Evolutionary conservation across 1,140 invertebrate genomes (phyloP).

Genomic region (Saxidomus purpurata): DNA sequence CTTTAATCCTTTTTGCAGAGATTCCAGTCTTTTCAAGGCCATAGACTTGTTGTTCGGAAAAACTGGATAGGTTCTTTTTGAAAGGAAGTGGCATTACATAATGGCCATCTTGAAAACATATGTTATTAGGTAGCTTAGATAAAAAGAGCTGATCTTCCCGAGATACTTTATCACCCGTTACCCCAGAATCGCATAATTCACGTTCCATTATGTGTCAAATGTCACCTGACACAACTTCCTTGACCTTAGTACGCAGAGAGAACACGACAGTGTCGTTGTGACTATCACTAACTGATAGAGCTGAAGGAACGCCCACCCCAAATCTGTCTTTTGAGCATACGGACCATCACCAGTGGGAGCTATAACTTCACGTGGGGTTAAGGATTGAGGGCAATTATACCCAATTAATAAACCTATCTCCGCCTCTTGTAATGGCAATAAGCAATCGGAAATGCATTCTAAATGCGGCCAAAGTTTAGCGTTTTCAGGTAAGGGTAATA

Average conservation of each 20-base stretch:
- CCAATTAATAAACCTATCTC: constrained; percentile 61
- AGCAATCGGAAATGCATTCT: neutral
- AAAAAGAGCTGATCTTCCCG: neutral
- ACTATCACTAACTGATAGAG: neutral
- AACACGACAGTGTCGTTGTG: neutral
- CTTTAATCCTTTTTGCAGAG: too few relatives aligned
- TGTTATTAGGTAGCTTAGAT: too few relatives aligned
- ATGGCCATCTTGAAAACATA: too few relatives aligned
- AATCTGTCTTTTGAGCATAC: constrained; percentile 36
- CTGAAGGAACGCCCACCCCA: constrained; percentile 63
- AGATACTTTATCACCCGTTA: neutral
- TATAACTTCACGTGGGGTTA: constrained; percentile 50
- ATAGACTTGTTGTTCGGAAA: too few relatives aligned
- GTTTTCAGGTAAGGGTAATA: constrained; percentile 47
- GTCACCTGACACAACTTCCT: neutral
- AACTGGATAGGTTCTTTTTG: too few relatives aligned
- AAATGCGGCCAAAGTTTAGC: constrained; percentile 60
- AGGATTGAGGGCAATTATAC: constrained; percentile 59
- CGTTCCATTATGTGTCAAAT: neutral
- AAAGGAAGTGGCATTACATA: too few relatives aligned
- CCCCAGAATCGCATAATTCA: constrained; percentile 1
- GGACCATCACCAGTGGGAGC: constrained; percentile 4
- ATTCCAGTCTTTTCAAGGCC: too few relatives aligned
- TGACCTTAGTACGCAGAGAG: neutral
- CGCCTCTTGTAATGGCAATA: neutral